Conservation (phyloP, 1,140 invertebrate genomes). For the Drosophila santomea region DNA sequence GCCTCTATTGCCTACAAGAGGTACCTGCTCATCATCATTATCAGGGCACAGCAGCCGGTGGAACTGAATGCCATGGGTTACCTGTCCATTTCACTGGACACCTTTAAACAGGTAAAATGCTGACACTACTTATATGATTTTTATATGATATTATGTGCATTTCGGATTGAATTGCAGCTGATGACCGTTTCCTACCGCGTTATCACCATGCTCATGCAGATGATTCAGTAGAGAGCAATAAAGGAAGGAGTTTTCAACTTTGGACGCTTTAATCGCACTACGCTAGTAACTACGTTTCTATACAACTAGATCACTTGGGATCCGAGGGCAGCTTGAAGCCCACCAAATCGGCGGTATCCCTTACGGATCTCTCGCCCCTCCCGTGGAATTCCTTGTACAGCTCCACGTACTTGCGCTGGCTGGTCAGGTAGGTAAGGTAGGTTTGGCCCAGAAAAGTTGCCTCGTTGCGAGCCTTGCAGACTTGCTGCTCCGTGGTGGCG, state of each 20-base stretch:
- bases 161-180: constrained; percentile 19
- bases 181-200: constrained; percentile 62
- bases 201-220: constrained; percentile 49
- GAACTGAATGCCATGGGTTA: constrained; percentile 55
- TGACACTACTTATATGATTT: background rate
- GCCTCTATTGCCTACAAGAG: constrained; percentile 59
- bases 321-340: constrained; percentile 94
- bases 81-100: constrained; percentile 54
- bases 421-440: constrained; percentile 91
- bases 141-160: too few relatives aligned
- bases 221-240: constrained; percentile 44
- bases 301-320: constrained; percentile 86
- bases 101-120: constrained; percentile 58
- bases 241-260: constrained; percentile 3
- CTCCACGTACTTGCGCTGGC: constrained; percentile 88
- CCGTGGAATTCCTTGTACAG: constrained; percentile 90
- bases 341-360: constrained; percentile 92
- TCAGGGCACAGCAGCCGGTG: constrained; percentile 39
- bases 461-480: constrained; percentile 92
- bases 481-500: constrained; percentile 90
- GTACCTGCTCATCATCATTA: constrained; percentile 51
- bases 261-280: constrained; percentile 47
- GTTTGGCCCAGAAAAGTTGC: constrained; percentile 89
- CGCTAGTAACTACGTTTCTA: constrained; percentile 12
- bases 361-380: constrained; percentile 90